phyloP scores from a whole-genome alignment of 1,140 invertebrate genomes.

The Fopius arisanus region DNA sequence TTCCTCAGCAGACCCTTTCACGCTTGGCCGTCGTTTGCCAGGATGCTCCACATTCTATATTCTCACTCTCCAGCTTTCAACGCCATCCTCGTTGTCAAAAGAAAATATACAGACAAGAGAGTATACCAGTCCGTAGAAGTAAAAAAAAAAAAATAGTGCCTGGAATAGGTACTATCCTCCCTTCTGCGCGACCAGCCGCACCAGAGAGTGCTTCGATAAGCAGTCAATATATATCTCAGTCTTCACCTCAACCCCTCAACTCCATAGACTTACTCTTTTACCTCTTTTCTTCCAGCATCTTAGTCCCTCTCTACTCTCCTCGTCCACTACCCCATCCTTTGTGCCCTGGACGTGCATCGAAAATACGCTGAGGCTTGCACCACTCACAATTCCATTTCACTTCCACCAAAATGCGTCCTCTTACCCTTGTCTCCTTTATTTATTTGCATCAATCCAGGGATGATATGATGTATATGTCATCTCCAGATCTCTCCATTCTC shows the following conservation, averaged over 20 bases:
- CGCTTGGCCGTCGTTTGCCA: slow-evolving; percentile 7
- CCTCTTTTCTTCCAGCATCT: background rate
- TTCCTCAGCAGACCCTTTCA: slow-evolving; percentile 10
- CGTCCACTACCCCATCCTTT: background rate
- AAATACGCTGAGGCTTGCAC: slow-evolving; percentile 53
- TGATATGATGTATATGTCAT: background rate
- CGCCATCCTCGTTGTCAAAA: slow-evolving; percentile 43
- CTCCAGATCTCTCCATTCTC: too few species aligned
- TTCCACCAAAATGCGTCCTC: background rate
- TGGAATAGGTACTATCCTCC: slow-evolving; percentile 10
- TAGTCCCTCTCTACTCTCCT: background rate
- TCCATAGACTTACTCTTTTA: slow-evolving; percentile 14
- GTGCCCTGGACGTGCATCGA: slow-evolving; percentile 15
- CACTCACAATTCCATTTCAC: slow-evolving; percentile 26
- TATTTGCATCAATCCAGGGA: background rate
- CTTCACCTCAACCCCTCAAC: background rate
- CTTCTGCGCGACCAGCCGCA: slow-evolving; percentile 16
- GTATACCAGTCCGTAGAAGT: background rate
- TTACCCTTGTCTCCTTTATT: too few species aligned
- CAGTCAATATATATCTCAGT: slow-evolving; percentile 35
- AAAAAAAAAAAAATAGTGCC: background rate
- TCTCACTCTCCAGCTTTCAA: background rate
- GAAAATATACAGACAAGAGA: slow-evolving; percentile 40
- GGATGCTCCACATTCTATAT: background rate
- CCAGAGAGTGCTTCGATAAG: slow-evolving; percentile 49